Base-by-base conservation (phyloP, 30 jellyfish, hydroid and myxozoan species). In the Morbakka virulenta region DNA sequence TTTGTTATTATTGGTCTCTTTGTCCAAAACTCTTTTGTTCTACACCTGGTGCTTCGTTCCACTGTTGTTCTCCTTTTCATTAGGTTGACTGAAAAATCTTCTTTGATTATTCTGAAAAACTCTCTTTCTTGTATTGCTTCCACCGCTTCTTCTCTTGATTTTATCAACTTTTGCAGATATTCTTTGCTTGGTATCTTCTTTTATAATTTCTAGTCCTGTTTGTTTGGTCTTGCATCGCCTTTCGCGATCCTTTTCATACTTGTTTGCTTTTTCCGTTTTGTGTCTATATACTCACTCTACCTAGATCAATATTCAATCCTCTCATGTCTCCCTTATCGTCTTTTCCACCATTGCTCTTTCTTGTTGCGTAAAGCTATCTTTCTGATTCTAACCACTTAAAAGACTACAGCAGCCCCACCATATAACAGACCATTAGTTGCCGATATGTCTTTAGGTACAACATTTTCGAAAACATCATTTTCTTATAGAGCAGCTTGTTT, bases 11-110 rank as follows among this genome's bases (percentile, higher is more conserved):
- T 32, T 14, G 23, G 27, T 67, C 74, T 68, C 80, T 68, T 68
- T 68, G 80, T 29, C 80, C 80, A 68, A 68, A 68, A 32, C 80
- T 68, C 80, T 68, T 68, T 68, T 30, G 74, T 68, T 68, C 74
- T 68, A 67, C 80, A 68, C 36, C 80, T 32, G 80, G 74, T 68
- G 50, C 80, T 68, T 68, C 80, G 35, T 68, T 68, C 74, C 11
- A 12, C 4, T n/a, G 57, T 41, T 41, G 57, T 41, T 64, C 65
- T 28, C 28, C 25, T 68, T 28, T 24, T 68, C 80, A 26, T 32
- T 32, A 68, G 14, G 74, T 34, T 11, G 74, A 28, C 14, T 68
- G 67, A 28, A 68, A 68, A 68, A 33, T 67, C 67, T 26, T 13
- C 25, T 68, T 68, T 14, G 28, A 3, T 68, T 4, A 4, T 68